Base-by-base conservation (phyloP, 2,888 invertebrate species). In the Syrista parreyssii region DNA sequence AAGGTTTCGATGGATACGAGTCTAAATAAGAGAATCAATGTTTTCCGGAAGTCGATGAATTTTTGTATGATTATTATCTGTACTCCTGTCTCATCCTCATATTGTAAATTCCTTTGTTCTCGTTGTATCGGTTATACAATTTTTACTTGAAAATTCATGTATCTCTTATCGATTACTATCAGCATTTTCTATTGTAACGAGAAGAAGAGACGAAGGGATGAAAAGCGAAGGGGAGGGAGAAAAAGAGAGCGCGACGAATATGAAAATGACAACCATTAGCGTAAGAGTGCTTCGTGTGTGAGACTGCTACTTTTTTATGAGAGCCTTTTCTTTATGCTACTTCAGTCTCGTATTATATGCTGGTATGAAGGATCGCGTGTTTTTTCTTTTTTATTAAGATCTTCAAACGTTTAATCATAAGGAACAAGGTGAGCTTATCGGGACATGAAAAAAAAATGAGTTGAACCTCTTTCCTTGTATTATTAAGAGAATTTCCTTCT, bases 401-500 rank as follows among this genome's bases (percentile, higher is more conserved):
- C 55, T 55, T 55, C 23, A 55, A 55, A 55, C 55, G 55, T 55
- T 55, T 55, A 55, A 55, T 55, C 23, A 55, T 55, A 23, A 55
- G 55, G 55, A 55, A 55, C 55, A 55, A 55, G 9, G 23, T 15
- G 23, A 55, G 55, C 55, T 55, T 23, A 23, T 55, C 55, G 9
- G 76, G 76, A 79, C 79, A 83, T 74, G 68, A 73, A 79, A 76
- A 79, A 74, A 68, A 79, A 75, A 15, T 2, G 23, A 55, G 15
- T 55, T 55, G 23, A 23, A 55, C 55, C 23, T 55, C 55, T 55
- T 55, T 80, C 76, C 74, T 68, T 77, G 79, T 76, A 80, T 82
- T 76, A 76, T 78, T 79, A 78, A 78, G 78, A 78, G 73, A 55
- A 76, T 75, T 80, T 77, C 76, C 76, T 80, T 79, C 78, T 78